phyloP scores from a whole-genome alignment of 2,113 vertebrate genomes.

The Oreochromis niloticus region DNA sequence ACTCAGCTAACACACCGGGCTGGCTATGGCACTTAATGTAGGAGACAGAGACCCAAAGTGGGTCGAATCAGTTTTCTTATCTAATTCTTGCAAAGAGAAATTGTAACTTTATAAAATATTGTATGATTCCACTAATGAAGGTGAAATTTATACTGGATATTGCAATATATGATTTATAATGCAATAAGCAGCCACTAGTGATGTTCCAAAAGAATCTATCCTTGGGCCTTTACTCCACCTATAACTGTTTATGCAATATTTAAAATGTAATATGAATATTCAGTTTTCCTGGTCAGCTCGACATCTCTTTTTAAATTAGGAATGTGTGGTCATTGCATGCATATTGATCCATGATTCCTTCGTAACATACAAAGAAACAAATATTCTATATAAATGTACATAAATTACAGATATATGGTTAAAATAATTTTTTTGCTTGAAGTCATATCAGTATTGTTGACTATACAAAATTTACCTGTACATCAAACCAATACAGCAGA shows the following conservation, averaged over 20 bases:
- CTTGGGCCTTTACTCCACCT: not conserved
- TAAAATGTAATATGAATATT: not conserved
- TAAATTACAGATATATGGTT: not conserved
- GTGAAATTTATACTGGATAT: not conserved
- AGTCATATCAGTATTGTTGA: not conserved
- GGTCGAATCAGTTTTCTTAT: not conserved
- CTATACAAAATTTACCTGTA: constrained; percentile 75
- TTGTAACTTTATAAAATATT: not conserved
- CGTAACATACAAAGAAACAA: not conserved
- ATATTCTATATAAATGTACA: too few species aligned
- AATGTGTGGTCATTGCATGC: not conserved
- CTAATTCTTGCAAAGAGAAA: not conserved
- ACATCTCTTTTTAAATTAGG: not conserved
- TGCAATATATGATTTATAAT: not conserved
- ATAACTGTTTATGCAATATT: not conserved
- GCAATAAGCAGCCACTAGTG: not conserved
- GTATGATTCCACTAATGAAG: not conserved
- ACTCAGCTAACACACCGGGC: not conserved
- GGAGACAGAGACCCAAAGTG: not conserved
- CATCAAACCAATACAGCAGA: constrained; percentile 74
- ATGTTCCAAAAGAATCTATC: not conserved
- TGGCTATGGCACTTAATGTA: not conserved
- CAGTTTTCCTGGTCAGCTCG: not conserved
- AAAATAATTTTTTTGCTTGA: not conserved
- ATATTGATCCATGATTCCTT: not conserved